Evolutionary conservation across 2,888 invertebrate genomes (phyloP), one percentile per base, ranked within the genome.

Genomic region (Anthrax anthrax): DNA sequence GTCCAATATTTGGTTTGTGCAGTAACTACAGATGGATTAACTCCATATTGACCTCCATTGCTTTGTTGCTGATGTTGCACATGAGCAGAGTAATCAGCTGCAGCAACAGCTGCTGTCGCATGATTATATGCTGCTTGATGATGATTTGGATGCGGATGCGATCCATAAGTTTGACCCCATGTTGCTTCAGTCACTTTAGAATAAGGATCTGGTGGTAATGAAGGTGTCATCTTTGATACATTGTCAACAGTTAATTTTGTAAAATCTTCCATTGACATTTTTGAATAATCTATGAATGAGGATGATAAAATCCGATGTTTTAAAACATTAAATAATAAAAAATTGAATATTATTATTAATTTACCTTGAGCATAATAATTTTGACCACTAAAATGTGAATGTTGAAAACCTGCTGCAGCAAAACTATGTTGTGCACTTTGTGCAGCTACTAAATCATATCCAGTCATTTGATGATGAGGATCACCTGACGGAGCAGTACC

Each of bases 281-380:
- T 78, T 16, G 76, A 71, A 32, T 76, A 73, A 57, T 77, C 77
- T 67, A 23, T 23, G 13, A 5, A 5, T 32, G 29, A 32, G 12
- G 8, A 14, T 3, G 13, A 34, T 8, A 14, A 12, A 12, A 12
- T 14, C 4, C 34, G 13, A 14, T 34, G n/a, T 34, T 12, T 34
- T 34, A 9, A 12, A 14, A 23, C 4, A 23, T 23, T 23, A 42
- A 27, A 43, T 16, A 27, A n/a, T 23, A 46, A 23, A 36, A 18
- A 14, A 23, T 23, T 5, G 9, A 37, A 23, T 41, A 16, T 9
- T 29, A 16, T 34, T 39, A 14, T 23, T 16, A 3, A 42, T 50
- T 46, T 51, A 67, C 67, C 69, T 61, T 68, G 68, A 53, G 67
- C 67, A 51, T 68, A 68, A 51, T 68, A 69, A 49, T 64, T 67